These are phyloP conservation scores for Patella ulyssiponensis DNA, from an alignment of 2,888 invertebrate genomes.

Conservation along the genomic window DNA sequence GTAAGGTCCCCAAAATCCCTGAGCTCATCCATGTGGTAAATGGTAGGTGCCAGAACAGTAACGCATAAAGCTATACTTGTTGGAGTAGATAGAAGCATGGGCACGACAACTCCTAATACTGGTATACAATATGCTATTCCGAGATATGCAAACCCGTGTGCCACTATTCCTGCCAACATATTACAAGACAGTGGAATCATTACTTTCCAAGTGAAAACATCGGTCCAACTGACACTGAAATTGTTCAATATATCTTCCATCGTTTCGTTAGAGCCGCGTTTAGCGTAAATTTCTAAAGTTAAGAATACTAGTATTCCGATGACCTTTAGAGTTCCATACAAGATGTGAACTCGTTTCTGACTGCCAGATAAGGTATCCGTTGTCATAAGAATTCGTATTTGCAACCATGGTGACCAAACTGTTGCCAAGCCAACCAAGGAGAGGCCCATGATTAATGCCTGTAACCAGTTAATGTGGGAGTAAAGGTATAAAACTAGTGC, in stretches of 20 bases:
- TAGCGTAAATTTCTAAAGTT: conserved; percentile 37
- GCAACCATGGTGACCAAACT: conserved; percentile 48
- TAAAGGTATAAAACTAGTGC: conserved; percentile 40
- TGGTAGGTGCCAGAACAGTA: conserved; percentile 19
- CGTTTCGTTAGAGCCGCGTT: conserved; percentile 25
- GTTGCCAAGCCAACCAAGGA: conserved; percentile 42
- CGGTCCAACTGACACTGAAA: conserved; percentile 35
- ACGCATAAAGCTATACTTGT: conserved; percentile 37
- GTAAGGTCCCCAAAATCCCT: conserved; percentile 40
- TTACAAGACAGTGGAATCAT: conserved; percentile 42
- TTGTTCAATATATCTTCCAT: conserved; percentile 25
- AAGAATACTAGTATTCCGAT: conserved; percentile 40
- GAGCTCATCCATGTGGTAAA: conserved; percentile 38
- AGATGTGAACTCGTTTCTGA: conserved; percentile 37
- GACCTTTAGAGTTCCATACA: conserved; percentile 42
- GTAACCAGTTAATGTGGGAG: conserved; percentile 38
- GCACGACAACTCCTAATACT: conserved; percentile 42
- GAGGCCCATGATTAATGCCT: conserved; percentile 40
- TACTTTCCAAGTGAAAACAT: conserved; percentile 23
- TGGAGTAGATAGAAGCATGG: conserved; percentile 48
- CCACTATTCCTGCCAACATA: conserved; percentile 35
- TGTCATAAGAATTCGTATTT: conserved; percentile 39
- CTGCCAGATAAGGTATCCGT: conserved; percentile 30
- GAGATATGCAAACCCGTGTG: conserved; percentile 41
- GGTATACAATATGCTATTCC: conserved; percentile 45